A percentile compares a stretch with the other conserved stretches of the same genome.
Evolutionary conservation across 2,113 vertebrate species (phyloP).

Genomic region (Megaceryle torquata): DNA sequence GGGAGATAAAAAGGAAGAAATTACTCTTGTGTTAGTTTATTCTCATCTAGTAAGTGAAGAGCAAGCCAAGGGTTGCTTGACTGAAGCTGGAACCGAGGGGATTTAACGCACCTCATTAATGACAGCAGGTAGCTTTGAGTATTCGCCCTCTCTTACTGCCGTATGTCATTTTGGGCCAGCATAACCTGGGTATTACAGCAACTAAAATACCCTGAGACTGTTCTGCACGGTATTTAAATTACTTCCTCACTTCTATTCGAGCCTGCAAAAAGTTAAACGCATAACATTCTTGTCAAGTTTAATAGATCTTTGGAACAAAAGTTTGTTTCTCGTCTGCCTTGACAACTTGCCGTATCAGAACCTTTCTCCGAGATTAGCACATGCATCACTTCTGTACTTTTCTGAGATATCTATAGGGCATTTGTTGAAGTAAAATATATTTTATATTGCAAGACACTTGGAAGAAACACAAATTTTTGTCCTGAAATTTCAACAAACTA

Average conservation of each 20-base stretch:
- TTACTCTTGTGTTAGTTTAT: fast-evolving
- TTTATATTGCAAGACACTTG: background rate
- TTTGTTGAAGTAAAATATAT: background rate
- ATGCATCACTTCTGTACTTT: background rate
- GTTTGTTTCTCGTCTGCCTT: background rate
- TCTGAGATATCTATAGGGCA: no score
- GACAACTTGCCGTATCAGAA: fast-evolving
- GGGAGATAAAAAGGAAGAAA: fast-evolving
- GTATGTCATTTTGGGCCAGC: fast-evolving
- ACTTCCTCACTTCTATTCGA: fast-evolving
- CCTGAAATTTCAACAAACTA: background rate
- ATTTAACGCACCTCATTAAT: fast-evolving
- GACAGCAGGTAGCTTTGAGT: background rate
- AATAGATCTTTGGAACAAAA: background rate
- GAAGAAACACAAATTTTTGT: background rate
- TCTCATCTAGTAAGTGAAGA: background rate
- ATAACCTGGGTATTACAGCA: fast-evolving
- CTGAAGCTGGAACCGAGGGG: fast-evolving
- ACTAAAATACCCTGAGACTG: background rate
- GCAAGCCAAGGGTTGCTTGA: fast-evolving
- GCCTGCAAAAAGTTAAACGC: background rate
- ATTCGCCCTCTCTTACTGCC: fast-evolving
- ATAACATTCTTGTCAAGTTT: background rate
- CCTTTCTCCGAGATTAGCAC: background rate
- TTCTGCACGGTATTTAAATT: background rate